These are phyloP conservation scores for Spatulosminthurus flaviceps DNA, from an alignment of 2,888 invertebrate species.

Conservation along the genomic window DNA sequence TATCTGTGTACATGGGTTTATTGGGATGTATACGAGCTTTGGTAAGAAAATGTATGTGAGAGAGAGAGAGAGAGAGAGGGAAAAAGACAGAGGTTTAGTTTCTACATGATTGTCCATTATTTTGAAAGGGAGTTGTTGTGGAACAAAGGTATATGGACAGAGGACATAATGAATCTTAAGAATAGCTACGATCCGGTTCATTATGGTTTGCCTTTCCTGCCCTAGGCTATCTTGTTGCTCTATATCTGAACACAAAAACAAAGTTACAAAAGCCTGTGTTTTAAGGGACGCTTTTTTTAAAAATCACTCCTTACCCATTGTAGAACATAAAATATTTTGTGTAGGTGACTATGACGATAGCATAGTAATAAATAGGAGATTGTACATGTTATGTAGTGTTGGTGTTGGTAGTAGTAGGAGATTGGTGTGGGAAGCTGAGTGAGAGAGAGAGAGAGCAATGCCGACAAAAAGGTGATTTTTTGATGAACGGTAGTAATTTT, in stretches of 20 bases:
- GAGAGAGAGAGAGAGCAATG: slow-evolving; percentile 39
- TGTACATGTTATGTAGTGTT: too few species aligned
- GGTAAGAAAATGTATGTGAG: too few species aligned
- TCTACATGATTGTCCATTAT: slow-evolving; percentile 26
- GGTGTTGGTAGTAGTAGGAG: too few species aligned
- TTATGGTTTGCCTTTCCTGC: slow-evolving; percentile 49
- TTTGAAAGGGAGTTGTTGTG: slow-evolving; percentile 30
- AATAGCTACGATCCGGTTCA: slow-evolving; percentile 53
- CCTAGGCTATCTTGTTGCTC: slow-evolving; percentile 22
- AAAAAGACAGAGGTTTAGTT: background rate
- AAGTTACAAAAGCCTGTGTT: too few species aligned
- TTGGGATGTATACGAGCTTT: too few species aligned
- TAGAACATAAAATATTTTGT: too few species aligned
- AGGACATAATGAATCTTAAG: slow-evolving; percentile 48
- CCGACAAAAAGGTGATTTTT: slow-evolving; percentile 55
- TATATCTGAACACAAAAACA: background rate
- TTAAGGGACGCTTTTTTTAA: too few species aligned
- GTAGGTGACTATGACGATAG: too few species aligned
- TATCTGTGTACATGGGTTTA: too few species aligned
- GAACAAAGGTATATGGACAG: slow-evolving; percentile 49
- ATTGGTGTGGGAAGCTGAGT: background rate
- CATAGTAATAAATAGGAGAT: too few species aligned
- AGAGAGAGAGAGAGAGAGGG: too few species aligned
- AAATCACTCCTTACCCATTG: too few species aligned
- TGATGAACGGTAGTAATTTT: slow-evolving; percentile 55